Evolutionary conservation across 2,888 invertebrate genomes (phyloP).

Genomic region (Stenodera caucasica): DNA sequence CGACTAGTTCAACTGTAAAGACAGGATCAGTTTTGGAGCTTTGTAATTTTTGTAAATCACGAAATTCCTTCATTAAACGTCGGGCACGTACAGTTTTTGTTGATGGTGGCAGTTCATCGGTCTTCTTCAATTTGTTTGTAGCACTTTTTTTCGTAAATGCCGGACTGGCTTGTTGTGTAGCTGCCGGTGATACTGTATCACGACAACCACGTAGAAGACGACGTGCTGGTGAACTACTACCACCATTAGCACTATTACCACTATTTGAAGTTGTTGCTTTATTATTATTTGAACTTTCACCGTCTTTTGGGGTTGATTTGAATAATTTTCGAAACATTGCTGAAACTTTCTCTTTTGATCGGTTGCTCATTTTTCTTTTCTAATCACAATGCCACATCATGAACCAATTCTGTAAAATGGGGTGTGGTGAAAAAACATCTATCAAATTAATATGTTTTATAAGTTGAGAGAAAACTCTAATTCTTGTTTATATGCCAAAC

Average conservation of each 20-base stretch:
- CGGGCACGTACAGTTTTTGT: slow-evolving; percentile 71
- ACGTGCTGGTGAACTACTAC: slow-evolving; percentile 53
- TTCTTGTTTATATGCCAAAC: neutral
- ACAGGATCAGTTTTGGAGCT: slow-evolving; percentile 69
- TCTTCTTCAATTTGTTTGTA: slow-evolving; percentile 40
- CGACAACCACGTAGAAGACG: slow-evolving; percentile 50
- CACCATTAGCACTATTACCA: slow-evolving; percentile 41
- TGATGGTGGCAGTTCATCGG: slow-evolving; percentile 53
- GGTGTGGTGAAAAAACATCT: neutral
- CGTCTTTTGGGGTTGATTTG: slow-evolving; percentile 68
- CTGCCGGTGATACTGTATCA: slow-evolving; percentile 52
- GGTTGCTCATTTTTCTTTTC: slow-evolving; percentile 65
- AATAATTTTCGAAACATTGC: slow-evolving; percentile 79
- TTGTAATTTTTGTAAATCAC: slow-evolving; percentile 76
- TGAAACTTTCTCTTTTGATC: slow-evolving; percentile 80
- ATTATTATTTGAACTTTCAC: slow-evolving; percentile 57
- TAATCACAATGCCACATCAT: neutral
- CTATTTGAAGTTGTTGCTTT: slow-evolving; percentile 56
- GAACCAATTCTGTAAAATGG: neutral
- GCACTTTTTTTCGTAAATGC: slow-evolving; percentile 42
- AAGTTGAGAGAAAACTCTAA: neutral
- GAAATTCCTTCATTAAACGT: slow-evolving; percentile 83
- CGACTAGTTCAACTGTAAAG: slow-evolving; percentile 82
- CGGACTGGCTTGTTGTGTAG: slow-evolving; percentile 47
- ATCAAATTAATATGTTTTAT: neutral